Evolutionary conservation across 2,888 invertebrate genomes (phyloP).

Genomic region (Thelaira solivaga): DNA sequence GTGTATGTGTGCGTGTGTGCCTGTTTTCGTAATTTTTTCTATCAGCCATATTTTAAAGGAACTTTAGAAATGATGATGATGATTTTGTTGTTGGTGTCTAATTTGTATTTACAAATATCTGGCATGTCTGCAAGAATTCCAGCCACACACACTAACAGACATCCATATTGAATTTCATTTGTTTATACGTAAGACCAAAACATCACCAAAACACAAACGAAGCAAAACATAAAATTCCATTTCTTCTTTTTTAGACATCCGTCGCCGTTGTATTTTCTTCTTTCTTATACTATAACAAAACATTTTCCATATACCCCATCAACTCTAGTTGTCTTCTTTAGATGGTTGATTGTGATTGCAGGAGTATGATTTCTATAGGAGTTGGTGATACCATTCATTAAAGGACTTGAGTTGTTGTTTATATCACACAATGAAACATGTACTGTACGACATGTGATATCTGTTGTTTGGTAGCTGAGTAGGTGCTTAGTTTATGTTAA

Average conservation of each 20-base stretch:
- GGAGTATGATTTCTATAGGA: no score
- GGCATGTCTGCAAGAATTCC: slow-evolving; percentile 32
- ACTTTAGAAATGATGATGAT: not conserved
- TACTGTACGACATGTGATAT: not conserved
- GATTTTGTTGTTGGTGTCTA: slow-evolving; percentile 46
- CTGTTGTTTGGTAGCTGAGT: not conserved
- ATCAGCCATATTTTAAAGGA: not conserved
- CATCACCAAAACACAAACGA: not conserved
- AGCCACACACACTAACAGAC: not conserved
- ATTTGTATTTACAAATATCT: slow-evolving; percentile 51
- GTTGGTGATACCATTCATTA: no score
- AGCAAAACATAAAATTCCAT: slow-evolving; percentile 12
- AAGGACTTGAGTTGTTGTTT: no score
- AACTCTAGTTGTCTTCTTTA: no score
- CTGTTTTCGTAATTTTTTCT: not conserved
- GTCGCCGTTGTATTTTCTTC: slow-evolving; percentile 8
- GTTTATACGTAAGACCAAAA: not conserved
- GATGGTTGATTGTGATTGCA: no score
- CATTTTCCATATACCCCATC: slow-evolving; percentile 20
- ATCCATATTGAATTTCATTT: not conserved
- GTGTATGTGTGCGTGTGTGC: not conserved
- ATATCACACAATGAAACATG: no score
- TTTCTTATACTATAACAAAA: slow-evolving; percentile 44
- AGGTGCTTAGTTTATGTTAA: not conserved
- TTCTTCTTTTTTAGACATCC: not conserved